Evolutionary conservation across 2,113 vertebrate species (phyloP).

Genomic region (Triplophysa dalaica): DNA sequence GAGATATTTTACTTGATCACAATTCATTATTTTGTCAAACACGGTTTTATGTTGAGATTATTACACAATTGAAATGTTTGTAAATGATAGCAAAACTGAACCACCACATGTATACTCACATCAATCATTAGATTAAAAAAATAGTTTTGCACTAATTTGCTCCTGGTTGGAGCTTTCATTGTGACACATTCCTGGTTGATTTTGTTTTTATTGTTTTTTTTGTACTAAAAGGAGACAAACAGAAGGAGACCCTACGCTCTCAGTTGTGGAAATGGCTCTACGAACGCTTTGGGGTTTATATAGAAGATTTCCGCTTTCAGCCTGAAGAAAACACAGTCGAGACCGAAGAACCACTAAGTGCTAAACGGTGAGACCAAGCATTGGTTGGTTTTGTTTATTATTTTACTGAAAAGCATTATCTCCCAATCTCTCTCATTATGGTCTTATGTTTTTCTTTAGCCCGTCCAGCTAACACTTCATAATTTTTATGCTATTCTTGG

Average conservation of each 20-base stretch:
- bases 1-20: no score
- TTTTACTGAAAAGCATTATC: background rate
- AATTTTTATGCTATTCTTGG: slow-evolving; percentile 28
- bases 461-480: background rate
- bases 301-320: slow-evolving; percentile 94
- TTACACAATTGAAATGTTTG: no score
- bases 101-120: no score
- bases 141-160: no score
- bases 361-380: slow-evolving; percentile 79
- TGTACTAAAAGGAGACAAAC: slow-evolving; percentile 74
- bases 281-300: slow-evolving; percentile 82
- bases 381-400: background rate
- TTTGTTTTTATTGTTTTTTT: background rate
- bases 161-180: background rate
- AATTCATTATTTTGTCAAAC: no score
- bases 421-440: background rate
- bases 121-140: no score
- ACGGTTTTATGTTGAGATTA: no score
- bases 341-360: slow-evolving; percentile 92
- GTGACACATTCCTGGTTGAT: background rate
- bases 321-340: slow-evolving; percentile 88
- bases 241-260: slow-evolving; percentile 73
- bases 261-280: slow-evolving; percentile 85
- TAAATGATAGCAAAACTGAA: no score
- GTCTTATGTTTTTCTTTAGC: background rate